Base-by-base conservation (phyloP, 2,888 invertebrate genomes). In the Adelognathus sp. region DNA sequence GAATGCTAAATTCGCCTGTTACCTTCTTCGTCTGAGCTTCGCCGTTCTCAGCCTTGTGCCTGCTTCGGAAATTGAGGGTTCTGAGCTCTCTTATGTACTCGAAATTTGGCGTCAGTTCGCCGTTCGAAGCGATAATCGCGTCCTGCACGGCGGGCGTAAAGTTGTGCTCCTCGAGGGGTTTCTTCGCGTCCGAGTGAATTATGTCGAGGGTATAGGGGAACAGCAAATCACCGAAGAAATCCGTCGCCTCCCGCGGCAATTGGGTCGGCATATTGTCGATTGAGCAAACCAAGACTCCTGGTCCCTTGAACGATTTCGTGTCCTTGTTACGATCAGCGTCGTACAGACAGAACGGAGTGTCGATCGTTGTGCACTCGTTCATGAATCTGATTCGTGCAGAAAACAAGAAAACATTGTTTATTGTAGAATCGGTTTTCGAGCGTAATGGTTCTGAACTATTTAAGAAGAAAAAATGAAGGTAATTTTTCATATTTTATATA, bases 191-290 rank as follows among this genome's bases (percentile, higher is more conserved):
- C 0, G 97, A 97, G 64, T 94, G 94, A 86, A 98, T 93, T 86
- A 99, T 98, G 84, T 99, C 98, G 70, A 95, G 93, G 0, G 97
- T 94, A 89, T 97, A 98, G 0, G 99, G 99, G 80, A 95, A 94
- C 29, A 99, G 93, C 0, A 99, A 93, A 85, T 98, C 97, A 0
- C 99, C 99, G 91, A 99, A 99, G 92, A 98, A 97, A 88, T 99
- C 99, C 0, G 99, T 99, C 1, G 99, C 96, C 90, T 99, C 99
- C 52, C 97, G 94, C 0, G 99, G 99, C 80, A 99, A 93, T 91
- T 99, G 99, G 0, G 99, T 99, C 0, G 99, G 99, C 99, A 99
- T 99, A 92, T 99, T 99, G 92, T 99, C 99, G 84, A 99, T 99
- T 14, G 99, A 99, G 90, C 99, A 99, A n/a, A 99, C 99, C 64